A percentile compares a stretch with the other conserved stretches of the same genome.
These are phyloP conservation scores for Zaprionus ghesquierei DNA, from an alignment of 1,140 invertebrate genomes.

Conservation along the genomic window DNA sequence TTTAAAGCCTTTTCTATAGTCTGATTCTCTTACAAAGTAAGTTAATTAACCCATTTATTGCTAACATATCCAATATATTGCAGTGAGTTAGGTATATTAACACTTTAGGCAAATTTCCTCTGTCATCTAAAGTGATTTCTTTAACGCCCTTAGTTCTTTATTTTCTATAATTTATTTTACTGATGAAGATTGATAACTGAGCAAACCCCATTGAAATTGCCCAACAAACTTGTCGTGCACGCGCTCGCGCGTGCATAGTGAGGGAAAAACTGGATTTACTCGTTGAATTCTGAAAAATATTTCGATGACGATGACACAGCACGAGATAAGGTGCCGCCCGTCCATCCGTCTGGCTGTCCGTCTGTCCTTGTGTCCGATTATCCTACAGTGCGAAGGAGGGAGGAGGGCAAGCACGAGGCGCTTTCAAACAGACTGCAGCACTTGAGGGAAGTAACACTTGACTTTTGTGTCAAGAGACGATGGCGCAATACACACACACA, in stretches of 20 bases:
- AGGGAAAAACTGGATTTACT: slow-evolving; percentile 27
- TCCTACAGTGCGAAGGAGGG: slow-evolving; percentile 23
- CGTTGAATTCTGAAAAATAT: slow-evolving; percentile 29
- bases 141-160: slow-evolving; percentile 8
- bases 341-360: not conserved
- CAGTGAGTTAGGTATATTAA: not conserved
- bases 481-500: slow-evolving; percentile 12
- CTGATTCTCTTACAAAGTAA: no score
- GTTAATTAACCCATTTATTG: no score
- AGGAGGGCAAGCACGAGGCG: slow-evolving; percentile 15
- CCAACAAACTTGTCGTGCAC: slow-evolving; percentile 16
- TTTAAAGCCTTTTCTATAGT: no score
- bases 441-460: slow-evolving; percentile 75
- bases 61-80: no score
- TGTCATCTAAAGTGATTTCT: not conserved
- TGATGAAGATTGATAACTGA: slow-evolving; percentile 62
- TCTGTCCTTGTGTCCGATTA: slow-evolving; percentile 27
- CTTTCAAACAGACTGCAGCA: slow-evolving; percentile 57
- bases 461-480: slow-evolving; percentile 71
- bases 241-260: slow-evolving; percentile 9
- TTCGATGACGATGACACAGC: slow-evolving; percentile 50
- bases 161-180: slow-evolving; percentile 46
- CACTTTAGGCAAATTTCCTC: not conserved
- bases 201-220: slow-evolving; percentile 18
- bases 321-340: slow-evolving; percentile 2